These are phyloP conservation scores for Lepus timidus DNA, from an alignment of 2,113 vertebrate genomes.

Conservation along the genomic window DNA sequence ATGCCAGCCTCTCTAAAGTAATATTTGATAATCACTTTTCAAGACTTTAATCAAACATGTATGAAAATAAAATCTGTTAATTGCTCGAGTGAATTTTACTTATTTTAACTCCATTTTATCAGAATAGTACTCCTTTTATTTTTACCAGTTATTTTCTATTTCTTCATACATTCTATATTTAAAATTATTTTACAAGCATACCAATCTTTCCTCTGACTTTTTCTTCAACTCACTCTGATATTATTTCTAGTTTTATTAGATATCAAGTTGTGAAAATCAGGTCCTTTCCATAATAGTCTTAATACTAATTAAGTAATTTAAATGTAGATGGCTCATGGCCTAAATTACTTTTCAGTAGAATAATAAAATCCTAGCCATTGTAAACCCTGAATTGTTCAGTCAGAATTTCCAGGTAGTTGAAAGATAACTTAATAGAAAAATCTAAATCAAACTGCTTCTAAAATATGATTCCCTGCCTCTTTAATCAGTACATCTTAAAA, in stretches of 20 bases:
- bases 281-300: conserved; percentile 11
- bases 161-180: not conserved
- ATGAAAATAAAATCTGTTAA: conserved; percentile 3
- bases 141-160: conserved; percentile 46
- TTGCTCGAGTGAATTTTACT: not conserved
- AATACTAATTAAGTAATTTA: conserved; percentile 25
- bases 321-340: not conserved
- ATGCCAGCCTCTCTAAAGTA: too few species aligned
- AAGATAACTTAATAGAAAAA: conserved; percentile 14
- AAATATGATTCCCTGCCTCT: conserved; percentile 3
- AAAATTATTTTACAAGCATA: conserved; percentile 28
- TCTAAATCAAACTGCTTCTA: not conserved
- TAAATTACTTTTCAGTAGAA: conserved; percentile 63
- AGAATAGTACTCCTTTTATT: not conserved
- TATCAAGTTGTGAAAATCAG: conserved; percentile 37
- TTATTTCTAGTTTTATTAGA: not conserved
- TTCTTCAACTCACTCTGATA: not conserved
- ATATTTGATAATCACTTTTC: not conserved
- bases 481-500: conserved; percentile 33
- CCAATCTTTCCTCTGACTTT: not conserved
- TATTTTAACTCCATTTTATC: conserved; percentile 13
- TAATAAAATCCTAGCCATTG: conserved; percentile 46
- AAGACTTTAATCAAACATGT: conserved; percentile 52
- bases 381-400: not conserved
- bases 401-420: conserved; percentile 19